Base-by-base conservation (phyloP, 2,888 invertebrate species). In the Pyrgus malvae region DNA sequence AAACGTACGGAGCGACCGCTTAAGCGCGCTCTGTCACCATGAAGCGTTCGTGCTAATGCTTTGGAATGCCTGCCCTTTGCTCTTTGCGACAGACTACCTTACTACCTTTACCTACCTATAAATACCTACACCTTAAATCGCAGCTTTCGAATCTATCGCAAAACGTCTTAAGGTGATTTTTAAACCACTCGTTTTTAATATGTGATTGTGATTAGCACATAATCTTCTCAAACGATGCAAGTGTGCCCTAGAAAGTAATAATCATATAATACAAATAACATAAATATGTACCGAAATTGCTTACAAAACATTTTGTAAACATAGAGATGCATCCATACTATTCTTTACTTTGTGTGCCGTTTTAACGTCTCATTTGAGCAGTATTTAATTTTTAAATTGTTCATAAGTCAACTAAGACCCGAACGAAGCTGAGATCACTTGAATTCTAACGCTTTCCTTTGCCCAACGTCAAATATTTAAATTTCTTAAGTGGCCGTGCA, bases 401-500 rank as follows among this genome's bases (percentile, higher is more conserved):
- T 77, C 84, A 76, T 86, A 79, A 79, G 89, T 87, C 84, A 87
- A 88, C 88, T 80, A 74, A 79, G 77, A 75, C 65, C 82, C 72
- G 74, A 79, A 75, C 78, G 76, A 69, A 78, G 81, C 74, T 72
- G 72, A 83, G 87, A 90, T 89, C 89, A 89, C 90, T 90, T 89
- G 87, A 90, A 88, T 89, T 87, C 88, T 89, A 89, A 90, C 90
- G 89, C 90, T 90, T 90, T 90, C 83, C 84, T 90, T 85, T 82
- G 85, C 79, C 83, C 86, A 84, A 81, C 71, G 84, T 77, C 78
- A 85, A 90, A 90, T 90, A 90, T 90, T 90, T 89, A 80, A 82
- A 87, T 87, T 83, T 80, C 78, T 86, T 89, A 90, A 90, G 90
- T 88, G 89, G 83, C 82, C 83, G 78, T 83, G 80, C 86, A 86